Base-by-base conservation (phyloP, 2,888 invertebrate genomes). In the Limnephilus lunatus region DNA sequence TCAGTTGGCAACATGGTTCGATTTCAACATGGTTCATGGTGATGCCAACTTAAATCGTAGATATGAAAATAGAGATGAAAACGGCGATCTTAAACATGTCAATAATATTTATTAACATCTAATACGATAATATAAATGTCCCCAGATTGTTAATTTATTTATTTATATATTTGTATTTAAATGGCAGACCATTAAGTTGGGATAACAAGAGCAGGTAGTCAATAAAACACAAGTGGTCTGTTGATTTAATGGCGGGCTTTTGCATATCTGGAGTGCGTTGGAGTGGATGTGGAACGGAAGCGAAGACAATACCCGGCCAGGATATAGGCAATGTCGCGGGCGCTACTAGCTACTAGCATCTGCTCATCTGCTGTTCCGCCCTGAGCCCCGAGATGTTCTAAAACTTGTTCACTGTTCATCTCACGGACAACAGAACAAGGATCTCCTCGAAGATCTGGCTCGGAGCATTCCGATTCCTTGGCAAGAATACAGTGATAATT, bases 261-360 rank as follows among this genome's bases (percentile, higher is more conserved):
- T 53, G 81, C 31, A 68, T 30, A 35, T 31, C 87, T 53, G 68
- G 87, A 53, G 39, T 85, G 91, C 81, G 48, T 85, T n/a, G 48
- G 39, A 89, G 91, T 82, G 90, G 87, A 91, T 85, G 85, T 91
- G 82, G 80, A 81, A 53, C 92, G 93, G 93, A 93, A 91, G 89
- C 82, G 85, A 82, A 92, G 92, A 93, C 92, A 92, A 92, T 92
- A 92, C 92, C 92, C 90, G 90, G 82, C 91, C 91, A 91, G 93
- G 92, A 92, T 91, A 89, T 90, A 89, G 89, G 85, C 85, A 32
- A 87, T 87, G 87, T 39, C 44, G 83, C 90, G 89, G 90, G 90
- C 80, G 82, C 85, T 48, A 32, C 87, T 25, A 14, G 82, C 85
- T 48, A 32, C 87, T 25, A 14, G 12, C 39, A 35, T 35, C 44